phyloP scores from a whole-genome alignment of 1,140 invertebrate species.

The Battus philenor region DNA sequence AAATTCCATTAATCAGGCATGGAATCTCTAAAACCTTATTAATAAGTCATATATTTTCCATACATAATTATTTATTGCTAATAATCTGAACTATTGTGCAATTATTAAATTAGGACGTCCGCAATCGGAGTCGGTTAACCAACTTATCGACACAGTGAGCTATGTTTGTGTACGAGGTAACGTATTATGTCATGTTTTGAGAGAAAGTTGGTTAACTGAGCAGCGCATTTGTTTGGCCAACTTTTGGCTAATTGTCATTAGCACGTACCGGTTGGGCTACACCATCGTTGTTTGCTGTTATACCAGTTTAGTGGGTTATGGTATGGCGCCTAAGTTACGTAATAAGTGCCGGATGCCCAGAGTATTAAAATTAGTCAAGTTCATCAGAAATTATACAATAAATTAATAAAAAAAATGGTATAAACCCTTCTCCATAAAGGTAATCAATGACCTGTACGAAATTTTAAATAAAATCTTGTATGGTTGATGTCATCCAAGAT shows the following conservation, averaged over 20 bases:
- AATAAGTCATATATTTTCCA: no score
- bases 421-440: no score
- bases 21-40: no score
- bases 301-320: conserved; percentile 8
- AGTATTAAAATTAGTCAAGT: no score
- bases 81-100: conserved; percentile 1
- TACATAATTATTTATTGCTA: no score
- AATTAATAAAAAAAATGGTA: no score
- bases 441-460: no score
- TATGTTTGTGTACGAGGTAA: conserved; percentile 20
- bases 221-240: conserved; percentile 17
- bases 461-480: no score
- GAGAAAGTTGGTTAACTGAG: conserved; percentile 23
- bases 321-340: conserved; percentile 9
- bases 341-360: no score
- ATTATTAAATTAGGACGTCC: conserved; percentile 9
- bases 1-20: no score
- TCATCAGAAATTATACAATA: no score
- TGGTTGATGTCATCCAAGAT: no score
- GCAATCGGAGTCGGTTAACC: conserved; percentile 6
- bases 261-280: not conserved
- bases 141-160: conserved; percentile 18
- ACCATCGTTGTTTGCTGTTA: conserved; percentile 4
- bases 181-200: conserved; percentile 25
- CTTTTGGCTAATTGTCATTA: conserved; percentile 16